phyloP scores from a whole-genome alignment of 2,797 vertebrate genomes.

The Notolepis coatsorum region DNA sequence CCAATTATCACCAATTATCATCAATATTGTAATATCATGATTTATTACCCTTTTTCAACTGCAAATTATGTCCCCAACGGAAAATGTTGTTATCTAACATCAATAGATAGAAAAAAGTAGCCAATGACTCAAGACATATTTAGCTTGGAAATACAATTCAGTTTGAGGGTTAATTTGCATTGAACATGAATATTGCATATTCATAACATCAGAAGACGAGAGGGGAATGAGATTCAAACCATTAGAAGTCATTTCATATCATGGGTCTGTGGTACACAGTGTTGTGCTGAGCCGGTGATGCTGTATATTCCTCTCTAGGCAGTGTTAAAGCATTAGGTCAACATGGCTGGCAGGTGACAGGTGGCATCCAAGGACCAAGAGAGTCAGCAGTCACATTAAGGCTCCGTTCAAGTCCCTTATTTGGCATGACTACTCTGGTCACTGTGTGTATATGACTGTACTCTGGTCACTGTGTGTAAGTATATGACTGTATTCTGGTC shows the following conservation, averaged over 20 bases:
- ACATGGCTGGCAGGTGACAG: slow-evolving; percentile 34
- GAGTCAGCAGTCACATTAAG: slow-evolving; percentile 58
- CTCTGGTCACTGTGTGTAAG: no score
- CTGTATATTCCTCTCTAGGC: slow-evolving; percentile 25
- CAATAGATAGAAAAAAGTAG: background rate
- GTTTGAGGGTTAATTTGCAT: background rate
- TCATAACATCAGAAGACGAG: slow-evolving; percentile 15
- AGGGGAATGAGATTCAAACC: background rate
- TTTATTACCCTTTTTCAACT: no score
- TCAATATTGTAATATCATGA: no score
- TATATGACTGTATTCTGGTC: no score
- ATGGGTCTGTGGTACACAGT: background rate
- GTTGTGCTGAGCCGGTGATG: background rate
- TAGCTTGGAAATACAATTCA: no score
- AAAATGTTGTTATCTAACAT: no score
- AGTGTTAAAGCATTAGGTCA: slow-evolving; percentile 15
- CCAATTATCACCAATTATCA: no score
- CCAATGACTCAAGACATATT: slow-evolving; percentile 3
- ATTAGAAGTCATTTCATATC: slow-evolving; percentile 9
- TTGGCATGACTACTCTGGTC: slow-evolving; percentile 33
- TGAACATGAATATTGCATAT: slow-evolving; percentile 12
- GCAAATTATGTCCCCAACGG: no score
- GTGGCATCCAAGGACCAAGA: slow-evolving; percentile 29
- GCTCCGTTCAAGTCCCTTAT: slow-evolving; percentile 36
- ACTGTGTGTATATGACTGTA: background rate